Evolutionary conservation across 2,888 invertebrate species (phyloP), one percentile per base, ranked within the genome.

Genomic region (Pammene aurita): DNA sequence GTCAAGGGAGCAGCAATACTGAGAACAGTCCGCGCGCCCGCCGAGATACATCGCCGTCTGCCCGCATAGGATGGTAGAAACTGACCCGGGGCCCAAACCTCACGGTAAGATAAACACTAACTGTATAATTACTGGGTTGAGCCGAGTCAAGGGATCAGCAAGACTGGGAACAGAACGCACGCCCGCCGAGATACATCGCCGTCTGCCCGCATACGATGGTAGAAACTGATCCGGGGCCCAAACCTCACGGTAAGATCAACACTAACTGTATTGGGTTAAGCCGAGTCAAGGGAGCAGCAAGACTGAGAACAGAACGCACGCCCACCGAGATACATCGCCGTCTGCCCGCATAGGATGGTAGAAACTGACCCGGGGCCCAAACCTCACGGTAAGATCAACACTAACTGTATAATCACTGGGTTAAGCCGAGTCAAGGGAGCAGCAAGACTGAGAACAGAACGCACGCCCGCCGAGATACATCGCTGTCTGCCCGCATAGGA

Each of bases 51-150:
- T 75, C 82, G 90, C 83, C 80, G 76, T 89, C 91, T 89, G 94
- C 93, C 93, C 91, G 93, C 94, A 93, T 96, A 96, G 96, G 96
- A 96, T 96, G 96, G 96, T 96, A 96, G 96, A 96, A 96, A 94
- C 96, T 96, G 96, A 96, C 94, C 94, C 95, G 93, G 94, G 94
- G 88, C 94, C 94, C 91, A 96, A 95, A 94, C 94, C 94, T 94
- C 94, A 95, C 94, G 94, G 95, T 95, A 80, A 94, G 95, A 13
- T 11, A 7, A 10, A n/a, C n/a, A n/a, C n/a, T n/a, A n/a, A n/a
- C n/a, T n/a, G n/a, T n/a, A n/a, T n/a, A n/a, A n/a, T n/a, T n/a
- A n/a, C n/a, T 84, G 86, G 78, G 87, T 86, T 0, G 85, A 92
- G 92, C 87, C 88, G 84, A 86, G 85, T 84, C 76, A 88, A 87